Evolutionary conservation across 2,113 vertebrate species (phyloP), one percentile per base, ranked within the genome.

Genomic region (Halcyon senegalensis): DNA sequence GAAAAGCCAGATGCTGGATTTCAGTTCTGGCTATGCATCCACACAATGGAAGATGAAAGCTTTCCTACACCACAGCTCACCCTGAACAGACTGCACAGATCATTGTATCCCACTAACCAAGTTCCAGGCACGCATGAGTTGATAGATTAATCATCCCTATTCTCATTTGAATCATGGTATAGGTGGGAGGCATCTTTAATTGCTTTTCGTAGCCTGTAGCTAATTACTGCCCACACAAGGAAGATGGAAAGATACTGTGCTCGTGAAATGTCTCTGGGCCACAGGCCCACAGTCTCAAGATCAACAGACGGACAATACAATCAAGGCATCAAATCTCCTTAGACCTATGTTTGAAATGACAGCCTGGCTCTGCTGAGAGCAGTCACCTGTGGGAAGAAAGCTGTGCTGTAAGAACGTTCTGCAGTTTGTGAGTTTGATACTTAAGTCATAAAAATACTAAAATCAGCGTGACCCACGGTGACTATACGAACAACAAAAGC

Each of bases 131-230:
- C 1, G 2, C 25, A 88, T 18, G 39, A 50, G 55, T 43, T 77
- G 60, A 74, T 31, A 46, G 70, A 87, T 91, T 94, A 95, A 91
- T 96, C 94, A 97, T 77, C 87, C 33, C 48, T 75, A 46, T 81
- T 97, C 86, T 89, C 56, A 86, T 77, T 25, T 81, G 87, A 96
- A 85, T 95, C 86, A 53, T 20, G 28, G n/a, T 60, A 63, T 18
- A 90, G 50, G 94, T 84, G 79, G 92, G 90, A 96, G 64, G 76
- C 94, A 93, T 72, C 66, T 94, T 69, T 90, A 92, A 84, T 90
- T 90, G 51, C 48, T 90, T 80, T 88, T 77, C 81, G 72, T 68
- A 86, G 82, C 83, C 82, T 84, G 68, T n/a, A 90, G 88, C 79
- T 92, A 89, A 88, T 94, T 81, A 81, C 82, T 68, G 73, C 90